These are phyloP conservation scores for Ivindomyrus marchei DNA, from an alignment of 2,113 vertebrate genomes.

Conservation along the genomic window DNA sequence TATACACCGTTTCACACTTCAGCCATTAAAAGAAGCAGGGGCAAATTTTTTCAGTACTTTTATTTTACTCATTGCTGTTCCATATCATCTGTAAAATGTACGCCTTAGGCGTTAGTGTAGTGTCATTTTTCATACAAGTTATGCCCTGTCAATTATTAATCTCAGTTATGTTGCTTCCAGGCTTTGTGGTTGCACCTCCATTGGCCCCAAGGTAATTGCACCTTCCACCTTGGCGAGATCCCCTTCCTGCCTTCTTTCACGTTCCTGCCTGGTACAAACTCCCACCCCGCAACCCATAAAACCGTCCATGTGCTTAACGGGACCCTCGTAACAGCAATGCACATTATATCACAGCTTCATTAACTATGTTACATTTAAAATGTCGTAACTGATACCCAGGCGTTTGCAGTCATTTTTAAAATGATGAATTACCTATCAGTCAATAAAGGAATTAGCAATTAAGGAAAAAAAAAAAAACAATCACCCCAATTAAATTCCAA, in stretches of 20 bases:
- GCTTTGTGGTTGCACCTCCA: background rate
- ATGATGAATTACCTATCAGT: slow-evolving; percentile 5
- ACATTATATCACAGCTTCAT: background rate
- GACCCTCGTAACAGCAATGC: too few species aligned
- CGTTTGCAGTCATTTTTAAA: background rate
- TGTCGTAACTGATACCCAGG: background rate
- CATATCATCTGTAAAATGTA: background rate
- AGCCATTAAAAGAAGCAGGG: background rate
- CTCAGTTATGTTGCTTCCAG: background rate
- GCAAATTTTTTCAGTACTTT: background rate
- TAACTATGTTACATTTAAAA: background rate
- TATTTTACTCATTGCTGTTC: background rate
- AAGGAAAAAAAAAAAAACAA: slow-evolving; percentile 35
- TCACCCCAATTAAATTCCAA: slow-evolving; percentile 38
- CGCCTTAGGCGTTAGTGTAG: background rate
- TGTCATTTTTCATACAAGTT: background rate
- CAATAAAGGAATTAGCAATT: background rate
- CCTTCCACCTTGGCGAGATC: background rate
- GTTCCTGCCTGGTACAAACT: background rate
- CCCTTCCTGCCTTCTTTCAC: background rate
- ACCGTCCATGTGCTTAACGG: background rate
- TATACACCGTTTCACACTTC: background rate
- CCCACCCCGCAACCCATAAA: background rate
- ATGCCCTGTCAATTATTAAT: background rate
- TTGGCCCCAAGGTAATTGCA: background rate